A percentile compares a stretch with the other conserved stretches of the same genome.
These are phyloP conservation scores for Petroica traversi DNA, from an alignment of 2,113 vertebrate species.

Conservation along the genomic window DNA sequence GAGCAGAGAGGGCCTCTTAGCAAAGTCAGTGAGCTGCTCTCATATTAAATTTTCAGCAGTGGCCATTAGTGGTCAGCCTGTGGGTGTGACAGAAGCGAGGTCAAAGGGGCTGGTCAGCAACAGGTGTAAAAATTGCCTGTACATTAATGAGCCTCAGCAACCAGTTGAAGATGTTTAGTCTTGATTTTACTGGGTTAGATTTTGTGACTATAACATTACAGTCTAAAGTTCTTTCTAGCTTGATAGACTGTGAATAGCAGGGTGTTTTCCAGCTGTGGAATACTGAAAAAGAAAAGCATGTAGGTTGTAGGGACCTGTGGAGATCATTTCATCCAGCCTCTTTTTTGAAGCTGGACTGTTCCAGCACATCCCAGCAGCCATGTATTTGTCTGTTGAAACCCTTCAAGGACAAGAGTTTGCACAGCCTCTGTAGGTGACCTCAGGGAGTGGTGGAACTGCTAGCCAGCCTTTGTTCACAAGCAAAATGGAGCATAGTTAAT, in stretches of 20 bases:
- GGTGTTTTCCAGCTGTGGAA: not conserved
- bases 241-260: not conserved
- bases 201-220: not conserved
- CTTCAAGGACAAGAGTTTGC: not conserved
- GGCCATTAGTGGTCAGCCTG: not conserved
- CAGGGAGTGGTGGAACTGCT: not conserved
- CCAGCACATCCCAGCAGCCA: not conserved
- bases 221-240: not conserved
- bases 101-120: not conserved
- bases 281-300: not conserved
- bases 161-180: not conserved
- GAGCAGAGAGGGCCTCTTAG: not conserved
- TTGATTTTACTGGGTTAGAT: not conserved
- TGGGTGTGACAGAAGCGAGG: not conserved
- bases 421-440: not conserved
- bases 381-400: not conserved
- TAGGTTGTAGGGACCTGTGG: not conserved
- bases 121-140: not conserved
- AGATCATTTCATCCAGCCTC: not conserved
- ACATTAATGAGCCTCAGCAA: not conserved
- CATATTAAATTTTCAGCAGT: not conserved
- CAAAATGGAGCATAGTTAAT: constrained; percentile 22
- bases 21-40: not conserved
- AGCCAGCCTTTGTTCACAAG: not conserved
- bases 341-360: not conserved